Percentiles rank a stretch among this genome's conserved stretches.
Conservation (phyloP, 2,888 invertebrate species). For the Theretra japonica region DNA sequence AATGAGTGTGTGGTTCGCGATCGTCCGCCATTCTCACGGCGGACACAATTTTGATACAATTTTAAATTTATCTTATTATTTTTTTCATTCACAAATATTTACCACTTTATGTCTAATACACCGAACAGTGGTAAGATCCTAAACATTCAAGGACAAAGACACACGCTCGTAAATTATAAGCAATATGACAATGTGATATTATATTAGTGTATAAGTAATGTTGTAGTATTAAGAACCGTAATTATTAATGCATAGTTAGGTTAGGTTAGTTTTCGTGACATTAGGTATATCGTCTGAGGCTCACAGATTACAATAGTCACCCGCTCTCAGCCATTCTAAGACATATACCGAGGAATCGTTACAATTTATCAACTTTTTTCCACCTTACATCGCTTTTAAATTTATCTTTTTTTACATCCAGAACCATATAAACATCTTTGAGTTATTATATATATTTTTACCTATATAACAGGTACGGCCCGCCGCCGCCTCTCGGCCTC, state of each 20-base stretch:
- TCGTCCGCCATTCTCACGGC: background rate
- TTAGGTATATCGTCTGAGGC: conserved; percentile 77
- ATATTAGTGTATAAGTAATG: conserved; percentile 83
- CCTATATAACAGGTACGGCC: conserved; percentile 76
- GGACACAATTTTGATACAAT: conserved; percentile 41
- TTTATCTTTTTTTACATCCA: conserved; percentile 83
- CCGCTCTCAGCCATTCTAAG: conserved; percentile 77
- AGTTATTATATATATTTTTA: conserved; percentile 84
- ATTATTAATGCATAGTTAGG: conserved; percentile 83
- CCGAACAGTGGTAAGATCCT: conserved; percentile 81
- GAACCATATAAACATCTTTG: conserved; percentile 86
- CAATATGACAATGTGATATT: conserved; percentile 85
- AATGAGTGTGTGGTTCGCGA: conserved; percentile 50
- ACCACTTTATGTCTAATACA: conserved; percentile 80
- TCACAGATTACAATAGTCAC: conserved; percentile 84
- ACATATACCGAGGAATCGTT: conserved; percentile 82
- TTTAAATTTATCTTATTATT: conserved; percentile 12
- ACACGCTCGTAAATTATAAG: conserved; percentile 85
- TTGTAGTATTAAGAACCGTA: conserved; percentile 81
- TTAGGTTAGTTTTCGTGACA: conserved; percentile 75
- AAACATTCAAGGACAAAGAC: conserved; percentile 85
- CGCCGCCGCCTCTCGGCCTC: conserved; percentile 63
- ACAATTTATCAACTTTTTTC: conserved; percentile 62
- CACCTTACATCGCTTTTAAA: conserved; percentile 78
- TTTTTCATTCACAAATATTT: conserved; percentile 61